phyloP scores from a whole-genome alignment of 2,888 invertebrate genomes.

The Xestia rhomboidea region DNA sequence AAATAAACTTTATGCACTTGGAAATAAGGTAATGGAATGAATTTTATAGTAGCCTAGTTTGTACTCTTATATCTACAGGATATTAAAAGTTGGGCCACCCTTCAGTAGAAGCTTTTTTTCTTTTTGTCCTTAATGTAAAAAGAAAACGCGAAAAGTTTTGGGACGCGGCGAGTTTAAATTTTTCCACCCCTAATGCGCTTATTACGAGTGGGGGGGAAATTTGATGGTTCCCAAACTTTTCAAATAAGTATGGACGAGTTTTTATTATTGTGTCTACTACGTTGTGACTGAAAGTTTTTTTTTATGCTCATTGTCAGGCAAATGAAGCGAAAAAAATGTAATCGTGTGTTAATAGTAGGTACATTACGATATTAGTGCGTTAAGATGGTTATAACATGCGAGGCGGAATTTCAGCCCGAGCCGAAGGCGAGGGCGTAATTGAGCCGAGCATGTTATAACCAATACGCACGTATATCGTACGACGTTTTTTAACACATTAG shows the following conservation, averaged over 20 bases:
- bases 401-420: no score
- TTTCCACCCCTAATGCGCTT: constrained; percentile 89
- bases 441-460: no score
- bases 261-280: constrained; percentile 83
- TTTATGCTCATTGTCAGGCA: constrained; percentile 52
- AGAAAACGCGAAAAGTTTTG: constrained; percentile 88
- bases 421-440: no score
- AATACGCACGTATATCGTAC: no score
- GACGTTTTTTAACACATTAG: no score
- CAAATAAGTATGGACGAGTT: constrained; percentile 79
- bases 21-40: constrained; percentile 31
- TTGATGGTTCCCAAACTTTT: constrained; percentile 84
- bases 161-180: constrained; percentile 84
- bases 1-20: constrained; percentile 53
- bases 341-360: constrained; percentile 19
- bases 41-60: constrained; percentile 47
- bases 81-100: constrained; percentile 89
- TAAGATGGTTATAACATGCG: no score
- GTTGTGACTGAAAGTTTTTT: constrained; percentile 58
- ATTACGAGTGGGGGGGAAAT: constrained; percentile 88
- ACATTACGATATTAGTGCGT: no score
- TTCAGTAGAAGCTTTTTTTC: constrained; percentile 84
- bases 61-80: constrained; percentile 71
- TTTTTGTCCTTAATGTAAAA: constrained; percentile 89
- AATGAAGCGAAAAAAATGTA: constrained; percentile 16